Percentiles rank a stretch among this genome's conserved stretches.
Evolutionary conservation across 2,797 vertebrate genomes (phyloP).

Genomic region (Pangasius larnaudii): DNA sequence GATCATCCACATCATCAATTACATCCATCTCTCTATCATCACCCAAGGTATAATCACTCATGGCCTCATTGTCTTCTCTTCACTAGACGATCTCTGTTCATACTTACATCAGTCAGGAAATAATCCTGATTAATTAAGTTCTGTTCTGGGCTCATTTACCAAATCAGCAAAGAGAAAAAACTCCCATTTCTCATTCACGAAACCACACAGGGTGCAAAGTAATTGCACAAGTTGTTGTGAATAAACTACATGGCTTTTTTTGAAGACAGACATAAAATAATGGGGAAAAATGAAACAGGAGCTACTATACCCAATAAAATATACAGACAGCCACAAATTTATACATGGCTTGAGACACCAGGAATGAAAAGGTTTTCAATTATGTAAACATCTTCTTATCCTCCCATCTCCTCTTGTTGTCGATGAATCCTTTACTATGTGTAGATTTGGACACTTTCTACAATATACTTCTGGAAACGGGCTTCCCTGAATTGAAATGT

Average conservation of each 20-base stretch:
- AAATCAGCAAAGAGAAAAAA: background rate
- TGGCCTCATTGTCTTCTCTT: background rate
- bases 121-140: background rate
- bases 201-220: background rate
- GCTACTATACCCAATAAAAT: background rate
- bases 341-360: background rate
- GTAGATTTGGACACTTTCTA: background rate
- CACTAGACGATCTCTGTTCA: background rate
- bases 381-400: background rate
- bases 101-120: background rate
- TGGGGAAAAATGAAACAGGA: background rate
- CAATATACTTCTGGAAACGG: background rate
- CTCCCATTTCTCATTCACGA: background rate
- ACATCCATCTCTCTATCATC: background rate
- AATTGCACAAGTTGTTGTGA: background rate
- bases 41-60: background rate
- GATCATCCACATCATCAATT: background rate
- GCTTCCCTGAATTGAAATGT: background rate
- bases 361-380: background rate
- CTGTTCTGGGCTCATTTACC: background rate
- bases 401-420: background rate
- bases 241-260: background rate
- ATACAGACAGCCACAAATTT: background rate
- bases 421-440: background rate
- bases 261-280: background rate